phyloP scores from a whole-genome alignment of 2,888 invertebrate species.

The Candidula unifasciata region DNA sequence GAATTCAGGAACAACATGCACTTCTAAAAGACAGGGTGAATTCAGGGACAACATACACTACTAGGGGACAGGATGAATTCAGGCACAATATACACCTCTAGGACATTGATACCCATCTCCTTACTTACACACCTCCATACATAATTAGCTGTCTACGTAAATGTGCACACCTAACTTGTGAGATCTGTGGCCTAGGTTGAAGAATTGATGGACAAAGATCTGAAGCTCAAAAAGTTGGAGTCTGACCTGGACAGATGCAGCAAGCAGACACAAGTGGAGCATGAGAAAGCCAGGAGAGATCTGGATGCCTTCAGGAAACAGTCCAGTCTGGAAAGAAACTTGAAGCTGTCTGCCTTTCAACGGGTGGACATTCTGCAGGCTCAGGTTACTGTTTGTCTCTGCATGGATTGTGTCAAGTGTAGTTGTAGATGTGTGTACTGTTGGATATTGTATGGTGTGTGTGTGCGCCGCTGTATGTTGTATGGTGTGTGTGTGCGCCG shows the following conservation, averaged over 20 bases:
- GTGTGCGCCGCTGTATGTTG: no score
- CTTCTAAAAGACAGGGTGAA: no score
- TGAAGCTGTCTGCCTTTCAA: constrained; percentile 77
- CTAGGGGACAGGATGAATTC: no score
- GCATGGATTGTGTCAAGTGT: not conserved
- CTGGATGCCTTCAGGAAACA: constrained; percentile 67
- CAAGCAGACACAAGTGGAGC: constrained; percentile 65
- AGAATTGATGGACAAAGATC: constrained; percentile 74
- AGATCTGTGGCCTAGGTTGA: constrained; percentile 62
- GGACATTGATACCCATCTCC: no score
- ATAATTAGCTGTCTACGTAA: no score
- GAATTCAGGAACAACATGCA: no score
- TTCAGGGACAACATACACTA: no score
- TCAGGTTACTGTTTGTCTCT: constrained; percentile 55
- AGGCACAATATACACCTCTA: no score
- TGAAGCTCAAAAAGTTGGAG: constrained; percentile 62
- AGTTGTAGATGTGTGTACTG: not conserved
- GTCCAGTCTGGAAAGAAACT: constrained; percentile 71
- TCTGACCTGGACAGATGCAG: constrained; percentile 71
- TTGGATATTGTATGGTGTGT: no score
- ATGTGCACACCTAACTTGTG: no score
- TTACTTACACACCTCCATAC: no score
- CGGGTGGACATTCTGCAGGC: constrained; percentile 76
- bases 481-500: no score
- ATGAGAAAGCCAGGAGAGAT: constrained; percentile 72